These are phyloP conservation scores for Amiota mariae DNA, from an alignment of 2,888 invertebrate genomes.

Conservation along the genomic window DNA sequence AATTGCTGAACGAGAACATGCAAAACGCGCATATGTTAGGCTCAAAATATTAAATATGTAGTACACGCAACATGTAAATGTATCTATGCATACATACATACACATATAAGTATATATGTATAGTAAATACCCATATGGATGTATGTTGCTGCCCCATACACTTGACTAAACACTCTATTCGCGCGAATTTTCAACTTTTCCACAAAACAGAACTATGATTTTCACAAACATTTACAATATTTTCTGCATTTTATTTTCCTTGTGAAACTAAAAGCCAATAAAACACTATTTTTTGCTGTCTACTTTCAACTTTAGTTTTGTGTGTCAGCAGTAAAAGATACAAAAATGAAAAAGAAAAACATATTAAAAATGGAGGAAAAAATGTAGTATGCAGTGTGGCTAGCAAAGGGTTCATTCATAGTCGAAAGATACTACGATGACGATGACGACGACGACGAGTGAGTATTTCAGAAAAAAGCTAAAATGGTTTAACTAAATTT, in stretches of 20 bases:
- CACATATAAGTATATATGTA: too few species aligned
- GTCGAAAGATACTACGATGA: too few species aligned
- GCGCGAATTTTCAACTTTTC: too few species aligned
- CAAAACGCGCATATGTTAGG: slow-evolving; percentile 51
- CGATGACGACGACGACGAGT: too few species aligned
- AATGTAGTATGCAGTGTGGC: slow-evolving; percentile 24
- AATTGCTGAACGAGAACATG: slow-evolving; percentile 48
- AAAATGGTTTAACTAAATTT: too few species aligned
- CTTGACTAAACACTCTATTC: too few species aligned
- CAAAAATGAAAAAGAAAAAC: slow-evolving; percentile 20
- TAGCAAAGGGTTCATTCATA: too few species aligned
- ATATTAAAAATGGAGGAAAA: slow-evolving; percentile 33
- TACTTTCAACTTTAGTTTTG: neutral
- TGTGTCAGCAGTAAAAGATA: neutral
- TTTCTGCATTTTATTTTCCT: neutral
- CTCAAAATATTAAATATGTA: slow-evolving; percentile 55
- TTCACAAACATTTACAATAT: neutral
- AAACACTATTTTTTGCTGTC: slow-evolving; percentile 25
- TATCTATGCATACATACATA: neutral
- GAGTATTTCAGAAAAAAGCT: too few species aligned
- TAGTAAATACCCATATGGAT: neutral
- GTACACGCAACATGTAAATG: slow-evolving; percentile 47
- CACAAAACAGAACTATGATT: too few species aligned
- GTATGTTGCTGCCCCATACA: too few species aligned
- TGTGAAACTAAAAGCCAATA: slow-evolving; percentile 29